These are phyloP conservation scores for Recurvirostra avosetta DNA, from an alignment of 2,113 vertebrate species.

Conservation along the genomic window DNA sequence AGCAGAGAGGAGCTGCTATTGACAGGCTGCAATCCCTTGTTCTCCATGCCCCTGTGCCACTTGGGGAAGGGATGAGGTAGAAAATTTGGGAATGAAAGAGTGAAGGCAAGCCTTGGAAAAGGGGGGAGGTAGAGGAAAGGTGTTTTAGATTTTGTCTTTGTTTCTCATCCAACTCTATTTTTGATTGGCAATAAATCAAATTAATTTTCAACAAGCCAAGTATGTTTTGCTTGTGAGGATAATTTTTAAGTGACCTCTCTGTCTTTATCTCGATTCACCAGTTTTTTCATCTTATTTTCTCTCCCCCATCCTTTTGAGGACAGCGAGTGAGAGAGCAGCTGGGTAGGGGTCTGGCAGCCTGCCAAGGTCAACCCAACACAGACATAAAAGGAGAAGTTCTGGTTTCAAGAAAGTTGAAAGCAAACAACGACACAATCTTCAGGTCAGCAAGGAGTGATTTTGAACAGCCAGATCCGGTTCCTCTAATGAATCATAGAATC, in stretches of 20 bases:
- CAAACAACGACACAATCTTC: neutral
- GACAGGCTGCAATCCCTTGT: rapidly evolving
- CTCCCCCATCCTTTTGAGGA: neutral
- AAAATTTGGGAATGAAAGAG: neutral
- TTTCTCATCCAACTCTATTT: neutral
- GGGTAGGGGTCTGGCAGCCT: neutral
- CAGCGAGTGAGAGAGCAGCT: neutral
- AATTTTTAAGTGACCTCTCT: neutral
- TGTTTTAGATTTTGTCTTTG: neutral
- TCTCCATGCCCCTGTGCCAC: rapidly evolving
- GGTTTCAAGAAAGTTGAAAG: neutral
- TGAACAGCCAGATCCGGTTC: neutral
- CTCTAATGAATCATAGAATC: neutral
- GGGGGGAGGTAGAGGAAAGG: neutral
- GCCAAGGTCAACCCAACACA: neutral
- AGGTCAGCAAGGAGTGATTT: neutral
- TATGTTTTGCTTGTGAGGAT: neutral
- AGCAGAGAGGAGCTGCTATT: neutral
- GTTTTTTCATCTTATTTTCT: neutral
- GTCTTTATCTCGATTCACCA: neutral
- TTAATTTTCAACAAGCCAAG: neutral
- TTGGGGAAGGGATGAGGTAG: neutral
- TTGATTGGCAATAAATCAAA: neutral
- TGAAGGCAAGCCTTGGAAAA: neutral
- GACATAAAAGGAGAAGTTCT: neutral